Evolutionary conservation across 2,797 vertebrate genomes (phyloP), one percentile per base, ranked within the genome.

Genomic region (Nannoperca obscura): DNA sequence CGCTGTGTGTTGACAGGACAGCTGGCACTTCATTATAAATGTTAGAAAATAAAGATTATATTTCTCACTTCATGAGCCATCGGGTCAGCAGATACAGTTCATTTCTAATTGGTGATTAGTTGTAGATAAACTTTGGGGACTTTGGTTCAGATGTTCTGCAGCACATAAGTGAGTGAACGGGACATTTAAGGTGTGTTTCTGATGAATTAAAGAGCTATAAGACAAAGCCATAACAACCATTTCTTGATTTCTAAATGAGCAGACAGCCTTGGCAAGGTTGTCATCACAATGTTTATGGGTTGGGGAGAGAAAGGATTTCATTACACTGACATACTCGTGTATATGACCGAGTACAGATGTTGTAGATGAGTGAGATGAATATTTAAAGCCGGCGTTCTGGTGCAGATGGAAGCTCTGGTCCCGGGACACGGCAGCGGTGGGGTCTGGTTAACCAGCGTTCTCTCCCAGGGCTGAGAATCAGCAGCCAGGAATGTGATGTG

Each of bases 401-500:
- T 71, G 74, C 55, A 49, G 57, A 40, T 15, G 22, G 82, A 40
- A 58, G 24, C 30, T 50, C 24, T 34, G 52, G 76, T 77, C 75
- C 63, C 74, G 15, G 82, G 74, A 70, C 70, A 22, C 24, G 0
- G 34, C 63, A 0, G n/a, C 1, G 80, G 30, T 13, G 10, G 27
- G 65, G 52, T 66, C 46, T 40, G 70, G 82, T 59, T 62, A 47
- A 57, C 75, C 79, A 30, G 68, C 38, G 63, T 83, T 82, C 72
- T 81, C 81, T 82, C 81, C 61, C 74, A 72, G 80, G 76, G 72
- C 74, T 71, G 83, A 83, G 83, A 86, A 63, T 81, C 83, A 88
- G 79, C 73, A 24, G 79, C 66, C 55, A 86, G 88, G 84, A 91
- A 92, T 91, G 90, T 85, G 84, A 86, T 89, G 85, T 79, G 84